Percentiles rank a stretch among this genome's conserved stretches.
phyloP scores from a whole-genome alignment of 2,113 vertebrate genomes.

The Gallinago paraguaiae region DNA sequence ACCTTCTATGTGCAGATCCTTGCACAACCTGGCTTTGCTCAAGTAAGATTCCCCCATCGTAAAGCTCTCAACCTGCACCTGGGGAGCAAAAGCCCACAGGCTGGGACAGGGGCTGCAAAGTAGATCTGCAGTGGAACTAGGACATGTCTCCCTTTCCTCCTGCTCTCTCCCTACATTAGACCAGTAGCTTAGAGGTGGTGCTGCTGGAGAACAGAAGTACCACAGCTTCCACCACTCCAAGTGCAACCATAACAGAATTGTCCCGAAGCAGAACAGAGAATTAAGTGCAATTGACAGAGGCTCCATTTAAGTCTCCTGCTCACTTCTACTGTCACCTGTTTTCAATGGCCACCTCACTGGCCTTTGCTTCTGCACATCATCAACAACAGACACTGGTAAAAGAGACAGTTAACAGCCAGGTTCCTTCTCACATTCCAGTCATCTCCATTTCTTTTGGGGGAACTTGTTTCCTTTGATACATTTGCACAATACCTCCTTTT shows the following conservation, averaged over 20 bases:
- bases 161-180: not conserved
- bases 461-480: not conserved
- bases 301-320: not conserved
- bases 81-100: not conserved
- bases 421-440: not conserved
- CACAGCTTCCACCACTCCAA: not conserved
- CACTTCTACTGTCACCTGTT: not conserved
- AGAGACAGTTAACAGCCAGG: not conserved
- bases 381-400: not conserved
- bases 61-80: not conserved
- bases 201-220: not conserved
- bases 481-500: not conserved
- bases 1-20: not conserved
- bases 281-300: not conserved
- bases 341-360: rapidly evolving
- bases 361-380: not conserved
- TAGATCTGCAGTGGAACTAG: not conserved
- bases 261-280: not conserved
- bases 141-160: rapidly evolving
- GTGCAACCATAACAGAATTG: not conserved
- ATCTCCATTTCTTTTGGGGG: not conserved
- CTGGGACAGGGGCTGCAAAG: not conserved
- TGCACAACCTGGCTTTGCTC: not conserved
- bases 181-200: not conserved
- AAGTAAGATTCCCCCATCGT: not conserved